Evolutionary conservation across 1,140 invertebrate species (phyloP).

Genomic region (Palaemon carinicauda): DNA sequence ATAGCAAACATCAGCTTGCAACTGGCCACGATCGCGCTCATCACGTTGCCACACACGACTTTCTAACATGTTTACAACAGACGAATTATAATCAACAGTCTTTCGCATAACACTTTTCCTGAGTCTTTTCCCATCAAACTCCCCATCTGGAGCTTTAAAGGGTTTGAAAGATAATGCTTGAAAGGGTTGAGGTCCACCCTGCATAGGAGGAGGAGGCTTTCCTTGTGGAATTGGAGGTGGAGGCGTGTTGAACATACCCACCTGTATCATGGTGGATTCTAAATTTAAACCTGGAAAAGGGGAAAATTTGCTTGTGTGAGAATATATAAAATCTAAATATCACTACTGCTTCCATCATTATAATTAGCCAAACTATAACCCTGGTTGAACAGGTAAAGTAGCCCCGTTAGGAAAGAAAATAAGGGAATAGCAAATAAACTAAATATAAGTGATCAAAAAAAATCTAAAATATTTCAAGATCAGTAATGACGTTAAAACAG

Average conservation of each 20-base stretch:
- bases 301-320: too few species aligned
- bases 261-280: slow-evolving; percentile 31
- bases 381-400: too few species aligned
- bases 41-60: slow-evolving; percentile 94
- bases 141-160: slow-evolving; percentile 64
- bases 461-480: too few species aligned
- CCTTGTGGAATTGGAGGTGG: slow-evolving; percentile 37
- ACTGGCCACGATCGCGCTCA: slow-evolving; percentile 80
- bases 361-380: too few species aligned
- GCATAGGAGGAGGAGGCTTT: slow-evolving; percentile 6
- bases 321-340: too few species aligned
- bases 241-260: slow-evolving; percentile 37
- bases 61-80: slow-evolving; percentile 90
- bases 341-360: too few species aligned
- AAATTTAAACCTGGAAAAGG: not conserved
- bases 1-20: slow-evolving; percentile 86
- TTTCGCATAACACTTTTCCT: slow-evolving; percentile 96
- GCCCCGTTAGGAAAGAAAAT: too few species aligned
- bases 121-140: slow-evolving; percentile 95
- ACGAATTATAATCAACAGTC: slow-evolving; percentile 98
- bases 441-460: too few species aligned
- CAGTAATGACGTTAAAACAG: too few species aligned
- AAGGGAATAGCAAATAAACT: too few species aligned
- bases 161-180: slow-evolving; percentile 53
- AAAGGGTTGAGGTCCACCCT: slow-evolving; percentile 36